Evolutionary conservation across 2,797 vertebrate genomes (phyloP), one percentile per base, ranked within the genome.

Genomic region (Lates japonicus): DNA sequence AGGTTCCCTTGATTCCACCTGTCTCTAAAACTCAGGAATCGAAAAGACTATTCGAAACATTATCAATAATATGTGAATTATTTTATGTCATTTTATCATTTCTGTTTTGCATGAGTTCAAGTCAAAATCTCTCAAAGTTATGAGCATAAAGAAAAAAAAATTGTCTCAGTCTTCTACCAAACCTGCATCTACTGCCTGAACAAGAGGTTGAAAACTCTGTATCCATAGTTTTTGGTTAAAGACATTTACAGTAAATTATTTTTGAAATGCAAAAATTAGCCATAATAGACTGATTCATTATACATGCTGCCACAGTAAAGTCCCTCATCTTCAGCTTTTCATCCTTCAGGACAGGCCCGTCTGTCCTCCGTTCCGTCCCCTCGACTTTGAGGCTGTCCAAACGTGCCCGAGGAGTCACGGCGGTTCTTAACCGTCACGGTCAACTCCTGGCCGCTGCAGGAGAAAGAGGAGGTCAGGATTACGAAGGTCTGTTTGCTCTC

Each of bases 391-490:
- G 51, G 60, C 2, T 12, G 19, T 55, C 70, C 83, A 88, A 89
- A 87, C 90, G 90, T 91, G 91, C 69, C 85, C 1, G 31, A 52
- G 65, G 70, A 85, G 74, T 76, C 76, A 2, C 44, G 10, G 61
- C 5, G 89, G 46, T 82, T 91, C 90, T 92, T 92, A 92, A 19
- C 70, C 1, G 73, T 88, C 91, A 92, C 76, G 87, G 88, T 91
- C 91, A 90, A 90, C 88, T 85, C 19, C 42, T 11, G 67, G 54
- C 72, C 44, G 73, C 76, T 25, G 71, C 75, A 49, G 81, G 37
- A 87, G 85, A 80, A 76, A 76, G 59, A 49, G 84, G 82, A 85
- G 90, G 90, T 91, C 82, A 76, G 93, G 93, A 92, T 94, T 93
- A 92, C 2, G 0, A 9, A 42, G 71, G 72, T 1, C 44, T 90